Base-by-base conservation (phyloP, 2,888 invertebrate species). In the Tiphia femorata region DNA sequence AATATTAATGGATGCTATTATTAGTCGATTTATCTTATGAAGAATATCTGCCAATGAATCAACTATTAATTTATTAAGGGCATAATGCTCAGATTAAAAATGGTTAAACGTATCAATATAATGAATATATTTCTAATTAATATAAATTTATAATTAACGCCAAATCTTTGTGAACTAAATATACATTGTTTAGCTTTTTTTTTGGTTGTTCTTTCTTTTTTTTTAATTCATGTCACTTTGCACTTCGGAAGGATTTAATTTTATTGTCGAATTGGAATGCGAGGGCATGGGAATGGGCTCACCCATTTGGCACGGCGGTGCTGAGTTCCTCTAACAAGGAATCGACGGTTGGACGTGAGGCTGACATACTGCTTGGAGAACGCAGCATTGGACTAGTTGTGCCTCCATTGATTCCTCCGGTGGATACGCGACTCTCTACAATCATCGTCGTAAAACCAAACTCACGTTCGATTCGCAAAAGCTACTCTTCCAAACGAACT, bases 311-410 rank as follows among this genome's bases (percentile, higher is more conserved):
- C 67, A 91, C 86, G 62, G 91, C 91, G 54, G 93, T 87, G 83
- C 88, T 92, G 76, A 97, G 88, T 84, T 96, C 96, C 73, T 96
- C 95, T 53, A 97, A 86, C 41, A 97, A 88, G 64, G 93, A 94
- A 85, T 97, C 96, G 49, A 97, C 95, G 0, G 94, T 91, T 8
- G 95, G 94, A 56, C 95, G 86, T 57, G 75, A 73, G 5, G 75
- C 75, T 29, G 83, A 82, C 62, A 81, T 68, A 58, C 80, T 83
- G 52, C 81, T 82, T 7, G 80, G 68, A 25, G 83, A 81, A 37
- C 82, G 78, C 54, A 81, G 70, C 72, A 80, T 76, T 23, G 83
- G 82, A 53, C 80, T 82, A 19, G 70, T 71, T 27, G 76, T 61
- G 38, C 72, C 77, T 41, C 79, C 78, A 8, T 72, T 70, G 47